Evolutionary conservation across 2,113 vertebrate genomes (phyloP).

Genomic region (Hemiprocne comata): DNA sequence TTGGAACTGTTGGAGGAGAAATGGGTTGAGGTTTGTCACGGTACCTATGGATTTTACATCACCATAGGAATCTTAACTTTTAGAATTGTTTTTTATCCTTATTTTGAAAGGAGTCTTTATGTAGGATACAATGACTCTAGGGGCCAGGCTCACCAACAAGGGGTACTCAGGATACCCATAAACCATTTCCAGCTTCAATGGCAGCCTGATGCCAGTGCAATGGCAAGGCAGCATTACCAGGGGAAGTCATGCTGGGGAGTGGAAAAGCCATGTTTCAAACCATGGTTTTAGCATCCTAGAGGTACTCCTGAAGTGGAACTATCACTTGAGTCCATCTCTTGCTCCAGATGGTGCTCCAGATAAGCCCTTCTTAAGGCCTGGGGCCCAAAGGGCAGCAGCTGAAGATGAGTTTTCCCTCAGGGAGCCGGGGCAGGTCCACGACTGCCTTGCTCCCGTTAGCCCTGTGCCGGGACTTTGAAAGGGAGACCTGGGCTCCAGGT

Average conservation of each 20-base stretch:
- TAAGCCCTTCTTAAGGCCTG: neutral
- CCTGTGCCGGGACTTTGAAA: neutral
- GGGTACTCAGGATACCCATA: neutral
- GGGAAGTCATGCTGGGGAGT: neutral
- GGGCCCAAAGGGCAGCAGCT: neutral
- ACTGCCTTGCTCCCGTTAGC: neutral
- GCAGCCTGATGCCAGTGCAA: neutral
- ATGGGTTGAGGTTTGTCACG: neutral
- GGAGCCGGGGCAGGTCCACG: neutral
- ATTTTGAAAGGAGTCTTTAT: neutral
- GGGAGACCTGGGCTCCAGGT: neutral
- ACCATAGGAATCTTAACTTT: neutral
- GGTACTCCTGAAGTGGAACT: neutral
- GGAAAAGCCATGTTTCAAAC: neutral
- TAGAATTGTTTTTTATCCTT: neutral
- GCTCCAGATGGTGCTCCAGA: neutral
- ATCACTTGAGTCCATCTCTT: neutral
- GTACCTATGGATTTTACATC: neutral
- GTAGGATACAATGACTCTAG: neutral
- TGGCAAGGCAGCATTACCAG: accelerated
- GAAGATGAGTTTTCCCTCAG: neutral
- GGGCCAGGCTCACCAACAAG: neutral
- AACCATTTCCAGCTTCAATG: neutral
- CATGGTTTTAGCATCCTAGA: neutral
- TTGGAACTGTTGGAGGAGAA: neutral